These are phyloP conservation scores for Odontamblyopus lacepedii DNA, from an alignment of 2,797 vertebrate genomes.

Conservation along the genomic window DNA sequence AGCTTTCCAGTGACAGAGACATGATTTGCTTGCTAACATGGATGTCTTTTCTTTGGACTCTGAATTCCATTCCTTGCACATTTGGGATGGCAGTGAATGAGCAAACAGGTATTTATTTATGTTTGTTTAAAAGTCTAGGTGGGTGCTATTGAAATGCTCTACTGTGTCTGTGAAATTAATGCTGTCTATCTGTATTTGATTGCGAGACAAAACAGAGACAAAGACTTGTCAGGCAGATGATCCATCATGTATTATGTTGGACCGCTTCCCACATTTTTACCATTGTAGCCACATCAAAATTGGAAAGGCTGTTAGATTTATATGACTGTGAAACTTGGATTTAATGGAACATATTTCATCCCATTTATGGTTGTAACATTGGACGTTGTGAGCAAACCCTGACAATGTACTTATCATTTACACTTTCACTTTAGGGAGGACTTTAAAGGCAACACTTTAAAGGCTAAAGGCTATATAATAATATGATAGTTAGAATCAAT, in stretches of 20 bases:
- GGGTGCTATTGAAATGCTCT: background rate
- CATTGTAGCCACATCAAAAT: conserved; percentile 8
- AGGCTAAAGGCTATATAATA: background rate
- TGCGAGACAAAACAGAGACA: background rate
- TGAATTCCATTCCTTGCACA: conserved; percentile 75
- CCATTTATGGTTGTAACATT: conserved; percentile 15
- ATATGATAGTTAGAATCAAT: conserved; percentile 1
- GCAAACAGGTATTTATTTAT: conserved; percentile 86
- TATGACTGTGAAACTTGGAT: conserved; percentile 4
- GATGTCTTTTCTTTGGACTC: conserved; percentile 82
- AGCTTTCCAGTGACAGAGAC: conserved; percentile 74
- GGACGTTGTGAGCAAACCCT: background rate
- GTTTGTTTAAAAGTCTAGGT: conserved; percentile 6
- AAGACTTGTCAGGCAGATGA: conserved; percentile 3
- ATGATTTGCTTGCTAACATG: conserved; percentile 84
- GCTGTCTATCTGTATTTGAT: background rate
- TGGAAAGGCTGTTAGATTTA: conserved; percentile 5
- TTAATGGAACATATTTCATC: conserved; percentile 1
- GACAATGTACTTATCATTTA: conserved; percentile 1
- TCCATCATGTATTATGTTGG: background rate
- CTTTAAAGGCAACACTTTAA: background rate
- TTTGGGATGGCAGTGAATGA: conserved; percentile 83
- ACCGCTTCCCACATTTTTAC: conserved; percentile 9
- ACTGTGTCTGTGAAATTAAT: background rate
- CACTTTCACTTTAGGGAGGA: background rate